Evolutionary conservation across 2,888 invertebrate genomes (phyloP).

Genomic region (Andrena fulva): DNA sequence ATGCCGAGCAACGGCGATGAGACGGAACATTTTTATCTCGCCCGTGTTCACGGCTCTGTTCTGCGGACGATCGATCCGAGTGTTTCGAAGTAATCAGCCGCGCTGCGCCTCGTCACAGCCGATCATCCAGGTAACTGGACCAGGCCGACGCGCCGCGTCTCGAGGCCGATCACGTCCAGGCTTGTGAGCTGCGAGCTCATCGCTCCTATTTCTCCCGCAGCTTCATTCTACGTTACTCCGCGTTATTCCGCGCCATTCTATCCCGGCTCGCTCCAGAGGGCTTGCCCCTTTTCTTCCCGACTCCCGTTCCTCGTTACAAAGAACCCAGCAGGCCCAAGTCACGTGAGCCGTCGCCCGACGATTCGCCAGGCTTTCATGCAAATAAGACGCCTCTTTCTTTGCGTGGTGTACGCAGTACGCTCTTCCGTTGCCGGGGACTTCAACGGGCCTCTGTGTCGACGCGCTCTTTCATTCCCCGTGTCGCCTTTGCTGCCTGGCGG

Average conservation of each 20-base stretch:
- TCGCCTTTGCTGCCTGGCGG: not conserved
- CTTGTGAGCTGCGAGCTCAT: conserved; percentile 1
- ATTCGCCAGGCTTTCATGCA: conserved; percentile 33
- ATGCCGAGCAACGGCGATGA: conserved; percentile 16
- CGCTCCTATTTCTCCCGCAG: conserved; percentile 16
- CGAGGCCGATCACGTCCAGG: conserved; percentile 21
- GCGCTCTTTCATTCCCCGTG: not conserved
- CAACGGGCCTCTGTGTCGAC: not conserved
- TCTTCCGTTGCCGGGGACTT: not conserved
- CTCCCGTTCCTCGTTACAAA: conserved; percentile 4
- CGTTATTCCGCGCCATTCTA: not conserved
- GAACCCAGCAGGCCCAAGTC: conserved; percentile 11
- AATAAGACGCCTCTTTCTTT: not conserved
- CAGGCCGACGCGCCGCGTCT: not conserved
- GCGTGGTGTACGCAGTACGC: too few species aligned
- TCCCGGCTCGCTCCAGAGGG: not conserved
- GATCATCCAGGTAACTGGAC: conserved; percentile 51
- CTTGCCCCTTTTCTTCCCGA: not conserved
- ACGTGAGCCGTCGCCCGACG: conserved; percentile 26
- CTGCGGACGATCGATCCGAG: conserved; percentile 45
- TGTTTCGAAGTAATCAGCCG: conserved; percentile 42
- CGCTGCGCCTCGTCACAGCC: conserved; percentile 31
- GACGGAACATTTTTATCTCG: conserved; percentile 51
- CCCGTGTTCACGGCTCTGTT: conserved; percentile 7
- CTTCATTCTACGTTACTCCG: not conserved